Base-by-base conservation (phyloP, 2,797 vertebrate species). In the Morus bassanus region DNA sequence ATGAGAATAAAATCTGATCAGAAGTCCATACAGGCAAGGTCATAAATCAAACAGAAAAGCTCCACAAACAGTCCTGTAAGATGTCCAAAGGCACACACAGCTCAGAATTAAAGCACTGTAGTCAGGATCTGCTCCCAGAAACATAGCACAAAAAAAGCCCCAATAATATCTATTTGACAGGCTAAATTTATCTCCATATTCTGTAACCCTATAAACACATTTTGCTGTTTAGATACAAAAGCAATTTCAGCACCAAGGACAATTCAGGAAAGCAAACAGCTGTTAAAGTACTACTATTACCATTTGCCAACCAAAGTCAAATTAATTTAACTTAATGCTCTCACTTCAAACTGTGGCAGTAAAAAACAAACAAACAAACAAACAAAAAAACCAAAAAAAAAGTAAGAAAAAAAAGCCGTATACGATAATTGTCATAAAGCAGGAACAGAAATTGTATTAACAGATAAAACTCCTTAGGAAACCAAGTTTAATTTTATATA, bases 151-250 rank as follows among this genome's bases (percentile, higher is more conserved):
- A 90, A 93, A 93, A 92, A 95, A 88, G 48, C 79, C 83, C 91
- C 95, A 98, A 97, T 91, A 98, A 96, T 97, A 98, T 97, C 96
- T 97, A 90, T 97, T 96, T 97, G 98, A 98, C 97, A 97, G 95
- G 96, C 91, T 97, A 97, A 97, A 98, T 98, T 98, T 98, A 98
- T 98, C 98, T 98, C 98, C 97, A 98, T 97, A 98, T 97, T 98
- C 96, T 88, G 95, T 74, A 94, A 85, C 79, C 96, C 95, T 97
- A 97, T 96, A 97, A 98, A 96, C 97, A 98, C 96, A 98, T 98
- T 97, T 98, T 98, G 98, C 98, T 98, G 96, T 98, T 98, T 97
- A 97, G 98, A 98, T 97, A 97, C 85, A 97, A 88, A 97, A 97
- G 91, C 89, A 97, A 97, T 96, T 98, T 98, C 91, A 96, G 97